Base-by-base conservation (phyloP, 2,797 vertebrate genomes). In the Pantherophis alleghaniensis region DNA sequence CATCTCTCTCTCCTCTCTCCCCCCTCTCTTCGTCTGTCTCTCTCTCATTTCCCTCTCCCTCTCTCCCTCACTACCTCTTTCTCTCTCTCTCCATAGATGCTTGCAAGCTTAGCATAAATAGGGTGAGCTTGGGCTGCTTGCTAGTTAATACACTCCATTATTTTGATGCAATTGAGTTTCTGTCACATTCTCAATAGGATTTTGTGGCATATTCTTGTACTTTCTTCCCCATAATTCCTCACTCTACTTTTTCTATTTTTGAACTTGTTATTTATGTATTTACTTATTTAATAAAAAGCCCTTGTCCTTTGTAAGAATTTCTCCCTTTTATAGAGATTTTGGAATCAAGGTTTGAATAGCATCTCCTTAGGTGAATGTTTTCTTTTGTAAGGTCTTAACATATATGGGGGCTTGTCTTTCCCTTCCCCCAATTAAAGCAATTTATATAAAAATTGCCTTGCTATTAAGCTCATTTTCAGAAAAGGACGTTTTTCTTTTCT, bases 381-480 rank as follows among this genome's bases (percentile, higher is more conserved):
- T 92, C 93, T 12, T 14, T 90, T 93, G 90, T 93, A 59, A 13
- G 20, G 66, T 12, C 66, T 94, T 90, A 94, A 97, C 97, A 93
- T 94, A 95, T 66, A 92, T 2, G 1, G 93, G 93, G 90, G 94
- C 92, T 88, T 94, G 83, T 96, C 93, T 95, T 96, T 97, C 95
- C 96, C 37, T 47, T 20, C 37, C 74, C 20, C 74, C 74, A 42
- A 20, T 96, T 97, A 95, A 74, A 95, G 95, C 91, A 26, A 55
- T 91, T 89, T 94, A 94, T 94, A 11, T 86, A 94, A 91, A 96
- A 95, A 91, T 95, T 93, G 92, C 91, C 94, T 96, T 93, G 79
- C 92, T 95, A 61, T 88, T 94, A 90, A 96, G 95, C 95, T 96
- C 93, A 95, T 97, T 96, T 96, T 89, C 93, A 87, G 93, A 94